A percentile compares a stretch with the other conserved stretches of the same genome.
phyloP scores from a whole-genome alignment of 2,113 vertebrate genomes.

The Numenius arquata region DNA sequence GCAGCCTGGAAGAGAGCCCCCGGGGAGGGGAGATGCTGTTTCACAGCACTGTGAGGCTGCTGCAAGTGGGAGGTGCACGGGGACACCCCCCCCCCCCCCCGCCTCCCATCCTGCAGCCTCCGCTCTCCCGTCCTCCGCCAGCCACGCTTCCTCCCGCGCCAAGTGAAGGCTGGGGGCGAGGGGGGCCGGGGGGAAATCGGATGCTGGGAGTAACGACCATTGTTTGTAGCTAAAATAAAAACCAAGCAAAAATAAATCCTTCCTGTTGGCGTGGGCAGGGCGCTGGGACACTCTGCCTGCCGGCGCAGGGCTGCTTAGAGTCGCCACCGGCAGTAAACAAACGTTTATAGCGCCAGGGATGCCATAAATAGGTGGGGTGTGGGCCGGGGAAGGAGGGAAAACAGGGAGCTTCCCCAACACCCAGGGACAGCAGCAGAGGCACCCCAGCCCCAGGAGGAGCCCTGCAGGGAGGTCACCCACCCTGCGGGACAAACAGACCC shows the following conservation, averaged over 20 bases:
- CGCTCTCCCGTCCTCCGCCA: neutral
- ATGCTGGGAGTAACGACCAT: conserved; percentile 32
- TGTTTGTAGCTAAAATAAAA: conserved; percentile 73
- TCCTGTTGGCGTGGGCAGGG: conserved; percentile 64
- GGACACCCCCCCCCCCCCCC: neutral
- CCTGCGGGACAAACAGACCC: neutral
- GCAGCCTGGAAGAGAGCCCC: neutral
- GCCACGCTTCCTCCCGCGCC: conserved; percentile 10
- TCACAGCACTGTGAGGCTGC: neutral
- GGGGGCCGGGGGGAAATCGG: neutral
- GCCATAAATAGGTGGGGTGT: neutral
- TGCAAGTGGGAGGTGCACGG: neutral
- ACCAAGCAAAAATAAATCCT: conserved; percentile 56
- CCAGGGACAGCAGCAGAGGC: neutral
- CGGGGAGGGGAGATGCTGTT: neutral
- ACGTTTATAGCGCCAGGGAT: neutral
- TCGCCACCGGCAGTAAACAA: neutral
- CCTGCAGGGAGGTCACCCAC: neutral
- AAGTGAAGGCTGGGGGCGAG: conserved; percentile 38
- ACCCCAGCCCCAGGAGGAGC: neutral
- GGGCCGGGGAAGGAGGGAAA: neutral
- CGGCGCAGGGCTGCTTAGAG: neutral
- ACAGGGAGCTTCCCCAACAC: neutral
- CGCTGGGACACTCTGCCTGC: neutral
- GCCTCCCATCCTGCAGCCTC: accelerated